These are phyloP conservation scores for Fulica atra DNA, from an alignment of 2,113 vertebrate species.

Conservation along the genomic window DNA sequence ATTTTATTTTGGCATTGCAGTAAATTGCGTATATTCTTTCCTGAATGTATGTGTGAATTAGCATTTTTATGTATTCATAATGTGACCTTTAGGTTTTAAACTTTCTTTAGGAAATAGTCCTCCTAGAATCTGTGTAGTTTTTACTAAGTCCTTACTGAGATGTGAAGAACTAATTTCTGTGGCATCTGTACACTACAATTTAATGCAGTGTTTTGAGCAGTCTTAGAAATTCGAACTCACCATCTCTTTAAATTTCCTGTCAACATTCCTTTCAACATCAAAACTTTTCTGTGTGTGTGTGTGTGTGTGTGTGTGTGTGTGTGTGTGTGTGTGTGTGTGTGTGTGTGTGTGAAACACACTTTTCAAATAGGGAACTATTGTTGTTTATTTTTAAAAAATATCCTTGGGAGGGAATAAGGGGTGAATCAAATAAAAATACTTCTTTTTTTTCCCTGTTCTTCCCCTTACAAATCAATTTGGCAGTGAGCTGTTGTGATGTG, in stretches of 20 bases:
- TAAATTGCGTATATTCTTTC: constrained; percentile 27
- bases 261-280: not conserved
- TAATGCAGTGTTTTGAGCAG: not conserved
- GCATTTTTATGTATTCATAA: constrained; percentile 29
- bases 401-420: not conserved
- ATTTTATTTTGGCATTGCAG: constrained; percentile 29
- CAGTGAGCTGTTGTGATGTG: not conserved
- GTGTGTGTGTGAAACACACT: not conserved
- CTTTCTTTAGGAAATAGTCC: not conserved
- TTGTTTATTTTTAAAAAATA: not conserved
- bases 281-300: too few relatives aligned
- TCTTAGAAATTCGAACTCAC: not conserved
- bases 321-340: too few relatives aligned
- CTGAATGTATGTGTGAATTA: constrained; percentile 15
- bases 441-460: fast-evolving
- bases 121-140: not conserved
- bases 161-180: not conserved
- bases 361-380: not conserved
- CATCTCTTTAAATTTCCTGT: not conserved
- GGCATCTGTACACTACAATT: not conserved
- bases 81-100: constrained; percentile 24
- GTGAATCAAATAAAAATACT: not conserved
- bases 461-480: not conserved
- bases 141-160: not conserved
- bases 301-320: too few relatives aligned